Evolutionary conservation across 2,797 vertebrate species (phyloP), one percentile per base, ranked within the genome.

Genomic region (Sebastes diaconus): DNA sequence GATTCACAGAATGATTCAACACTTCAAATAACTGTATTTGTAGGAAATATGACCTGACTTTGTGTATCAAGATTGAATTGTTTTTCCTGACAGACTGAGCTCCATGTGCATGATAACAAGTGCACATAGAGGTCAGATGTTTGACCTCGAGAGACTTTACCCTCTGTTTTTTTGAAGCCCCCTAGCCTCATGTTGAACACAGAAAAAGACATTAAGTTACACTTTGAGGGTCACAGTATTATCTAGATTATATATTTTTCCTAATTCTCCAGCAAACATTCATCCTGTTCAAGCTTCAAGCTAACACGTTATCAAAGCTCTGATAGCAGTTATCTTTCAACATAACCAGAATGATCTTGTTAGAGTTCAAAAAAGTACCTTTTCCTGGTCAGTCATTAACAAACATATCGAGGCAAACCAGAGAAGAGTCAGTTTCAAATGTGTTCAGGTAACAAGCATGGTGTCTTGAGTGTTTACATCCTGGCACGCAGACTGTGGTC

Each of bases 301-400:
- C 71, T 80, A 55, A 79, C 64, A 67, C 13, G 10, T 55, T 68
- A 58, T 70, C 27, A 77, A 36, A 69, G 25, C 71, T 68, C 75
- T 65, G 75, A 88, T 85, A 85, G 61, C 59, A 3, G 65, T 90
- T 84, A 91, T 93, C 88, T 87, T 84, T 57, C 60, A 67, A 52
- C 58, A 25, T 59, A 84, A 89, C 84, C 81, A 84, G 83, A 88
- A 80, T 5, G n/a, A 85, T 87, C 83, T 83, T 84, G 84, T 85
- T 68, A n/a, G n/a, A 50, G 78, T 67, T 67, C 32, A 46, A 70
- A 78, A 81, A 87, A 50, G 6, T 6, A n/a, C 2, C 4, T 64
- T 24, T 57, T 63, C 9, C 75, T 75, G 34, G 89, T 94, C 83
- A 94, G 72, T 94, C 86, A 94, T 92, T 95, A 93, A 94, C 93